Evolutionary conservation across 1,140 invertebrate species (phyloP), one percentile per base, ranked within the genome.

Genomic region (Mamestra configurata): DNA sequence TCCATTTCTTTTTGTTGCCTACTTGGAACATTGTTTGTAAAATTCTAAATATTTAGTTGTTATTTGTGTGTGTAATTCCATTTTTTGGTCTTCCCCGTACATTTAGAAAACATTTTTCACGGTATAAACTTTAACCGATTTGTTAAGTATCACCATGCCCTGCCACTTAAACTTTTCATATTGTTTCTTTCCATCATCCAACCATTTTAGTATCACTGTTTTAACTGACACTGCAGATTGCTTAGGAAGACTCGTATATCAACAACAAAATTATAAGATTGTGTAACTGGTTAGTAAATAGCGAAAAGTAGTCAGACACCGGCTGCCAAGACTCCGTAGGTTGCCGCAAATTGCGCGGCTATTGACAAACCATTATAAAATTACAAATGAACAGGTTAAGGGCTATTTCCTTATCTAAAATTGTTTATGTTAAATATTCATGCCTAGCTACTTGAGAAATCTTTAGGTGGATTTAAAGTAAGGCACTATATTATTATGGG

Each of bases 351-450:
- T 68, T 68, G 64, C 64, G 22, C 64, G 1, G 40, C 11, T 10
- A 46, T 68, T 68, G 64, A 40, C 15, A 46, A 46, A 68, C 64
- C 40, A 49, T 46, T 49, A 49, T 68, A 24, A 68, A 24, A 49
- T 49, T 49, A 49, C 64, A 7, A 24, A 43, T 46, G 13, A 46
- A 43, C 64, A 24, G 37, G 37, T 68, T 46, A 43, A 46, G 64
- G 64, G 64, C 64, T 68, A 43, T 68, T 68, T 68, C 40, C 40
- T 35, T 37, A 20, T 64, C n/a, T 64, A 35, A 35, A 35, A 35
- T 64, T 40, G 18, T 64, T 64, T 64, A 64, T 22, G 31, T 35
- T 40, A 20, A 40, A 40, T 64, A 40, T 40, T 64, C 20, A 61
- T 7, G n/a, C 1, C n/a, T 18, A 61, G 31, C 4, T 18, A 18